Conservation (phyloP, 1,140 invertebrate species). For the Myzus persicae region DNA sequence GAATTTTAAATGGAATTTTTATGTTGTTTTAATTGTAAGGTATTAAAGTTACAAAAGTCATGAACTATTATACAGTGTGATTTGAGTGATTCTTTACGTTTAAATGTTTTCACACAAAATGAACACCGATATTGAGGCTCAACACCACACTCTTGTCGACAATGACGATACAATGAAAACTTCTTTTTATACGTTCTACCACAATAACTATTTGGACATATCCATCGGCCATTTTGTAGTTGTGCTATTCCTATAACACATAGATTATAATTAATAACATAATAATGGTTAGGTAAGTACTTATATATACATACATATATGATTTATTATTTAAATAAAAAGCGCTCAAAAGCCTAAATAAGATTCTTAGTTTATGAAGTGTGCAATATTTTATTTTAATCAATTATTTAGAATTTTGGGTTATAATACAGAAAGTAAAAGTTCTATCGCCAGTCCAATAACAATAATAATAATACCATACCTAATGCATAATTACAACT, state of each 20-base stretch:
- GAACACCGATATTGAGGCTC: constrained; percentile 64
- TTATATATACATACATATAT: not conserved
- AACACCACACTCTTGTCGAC: constrained; percentile 63
- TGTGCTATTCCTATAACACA: not conserved
- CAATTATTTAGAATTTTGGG: not conserved
- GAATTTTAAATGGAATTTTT: not conserved
- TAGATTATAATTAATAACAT: not conserved
- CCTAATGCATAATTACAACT: no score
- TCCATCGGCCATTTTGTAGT: constrained; percentile 61
- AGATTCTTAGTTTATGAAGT: not conserved
- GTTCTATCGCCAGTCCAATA: not conserved
- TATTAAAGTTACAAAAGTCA: not conserved
- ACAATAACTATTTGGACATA: constrained; percentile 63
- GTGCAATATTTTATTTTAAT: not conserved
- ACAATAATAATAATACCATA: not conserved
- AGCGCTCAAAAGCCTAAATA: not conserved
- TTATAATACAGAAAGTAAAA: not conserved
- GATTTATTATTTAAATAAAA: not conserved
- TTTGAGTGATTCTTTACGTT: constrained; percentile 35
- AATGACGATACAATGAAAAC: constrained; percentile 63
- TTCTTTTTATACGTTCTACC: constrained; percentile 66
- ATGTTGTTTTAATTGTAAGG: not conserved
- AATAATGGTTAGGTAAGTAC: not conserved
- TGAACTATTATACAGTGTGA: constrained; percentile 51
- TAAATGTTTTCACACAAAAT: constrained; percentile 61